These are phyloP conservation scores for Proterorhinus semilunaris DNA, from an alignment of 2,113 vertebrate species.

Conservation along the genomic window DNA sequence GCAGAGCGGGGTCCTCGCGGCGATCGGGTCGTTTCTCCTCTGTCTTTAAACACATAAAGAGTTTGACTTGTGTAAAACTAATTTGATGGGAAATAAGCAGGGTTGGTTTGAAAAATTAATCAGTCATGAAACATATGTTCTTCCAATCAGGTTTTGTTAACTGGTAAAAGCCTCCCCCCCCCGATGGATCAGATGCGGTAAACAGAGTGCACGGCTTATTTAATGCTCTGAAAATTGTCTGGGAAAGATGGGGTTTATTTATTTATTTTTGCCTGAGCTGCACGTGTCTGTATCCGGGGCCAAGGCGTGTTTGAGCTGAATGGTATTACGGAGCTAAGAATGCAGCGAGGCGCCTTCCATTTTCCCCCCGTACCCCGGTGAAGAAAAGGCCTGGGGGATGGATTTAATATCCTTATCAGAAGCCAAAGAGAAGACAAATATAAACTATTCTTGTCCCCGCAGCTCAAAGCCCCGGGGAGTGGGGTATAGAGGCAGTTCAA, in stretches of 20 bases:
- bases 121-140: conserved; percentile 25
- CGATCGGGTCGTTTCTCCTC: conserved; percentile 47
- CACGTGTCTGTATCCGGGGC: conserved; percentile 28
- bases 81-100: conserved; percentile 23
- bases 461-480: conserved; percentile 37
- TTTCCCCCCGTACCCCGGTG: conserved; percentile 25
- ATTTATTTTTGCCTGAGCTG: conserved; percentile 7
- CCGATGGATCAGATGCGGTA: conserved; percentile 13
- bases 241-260: neutral
- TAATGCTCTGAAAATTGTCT: conserved; percentile 12
- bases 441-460: conserved; percentile 40
- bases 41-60: conserved; percentile 36
- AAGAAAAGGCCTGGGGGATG: conserved; percentile 30
- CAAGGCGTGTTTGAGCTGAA: conserved; percentile 14
- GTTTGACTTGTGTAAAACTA: conserved; percentile 36
- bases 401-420: conserved; percentile 63
- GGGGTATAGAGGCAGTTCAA: conserved; percentile 25
- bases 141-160: conserved; percentile 26
- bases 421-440: conserved; percentile 57
- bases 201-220: conserved; percentile 17
- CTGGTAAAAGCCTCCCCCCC: conserved; percentile 18
- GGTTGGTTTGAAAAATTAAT: conserved; percentile 38
- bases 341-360: conserved; percentile 23
- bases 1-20: conserved; percentile 43
- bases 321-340: conserved; percentile 30